Percentiles rank a stretch among this genome's conserved stretches.
Evolutionary conservation across 2,113 vertebrate genomes (phyloP).

Genomic region (rabbit (Oryctolagus cuniculus)): DNA sequence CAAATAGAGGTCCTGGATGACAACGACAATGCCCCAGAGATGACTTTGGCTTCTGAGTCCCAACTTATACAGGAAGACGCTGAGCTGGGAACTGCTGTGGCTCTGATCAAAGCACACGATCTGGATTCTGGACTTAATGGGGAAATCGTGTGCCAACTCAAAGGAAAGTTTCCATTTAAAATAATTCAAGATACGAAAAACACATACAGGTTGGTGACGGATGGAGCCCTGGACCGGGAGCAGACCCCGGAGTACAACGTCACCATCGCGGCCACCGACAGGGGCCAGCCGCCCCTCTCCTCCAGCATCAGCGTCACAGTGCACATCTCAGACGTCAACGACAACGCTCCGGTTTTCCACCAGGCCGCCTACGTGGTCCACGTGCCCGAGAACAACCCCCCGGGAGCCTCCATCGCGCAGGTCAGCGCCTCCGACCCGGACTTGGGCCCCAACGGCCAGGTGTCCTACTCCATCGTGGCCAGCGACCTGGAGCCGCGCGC

Average conservation of each 20-base stretch:
- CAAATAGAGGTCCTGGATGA: conserved; percentile 74
- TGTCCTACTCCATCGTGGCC: conserved; percentile 84
- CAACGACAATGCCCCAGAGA: conserved; percentile 84
- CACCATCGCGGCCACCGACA: conserved; percentile 87
- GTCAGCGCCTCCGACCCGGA: too few species aligned
- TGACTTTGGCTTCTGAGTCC: conserved; percentile 74
- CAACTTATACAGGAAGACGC: conserved; percentile 76
- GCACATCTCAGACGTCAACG: too few species aligned
- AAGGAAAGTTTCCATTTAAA: conserved; percentile 68
- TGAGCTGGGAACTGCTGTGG: conserved; percentile 64
- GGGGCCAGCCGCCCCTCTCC: conserved; percentile 77
- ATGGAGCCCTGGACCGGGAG: conserved; percentile 86
- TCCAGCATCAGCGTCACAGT: conserved; percentile 77
- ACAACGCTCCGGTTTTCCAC: too few species aligned
- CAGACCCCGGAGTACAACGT: conserved; percentile 85
- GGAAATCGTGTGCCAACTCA: conserved; percentile 70
- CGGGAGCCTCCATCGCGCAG: too few species aligned
- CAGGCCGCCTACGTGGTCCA: too few species aligned
- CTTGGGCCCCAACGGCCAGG: conserved; percentile 71
- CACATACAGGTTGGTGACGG: conserved; percentile 75
- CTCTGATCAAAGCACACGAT: conserved; percentile 78
- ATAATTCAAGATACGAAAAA: conserved; percentile 76
- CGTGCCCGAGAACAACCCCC: too few species aligned
- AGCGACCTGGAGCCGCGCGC: not conserved
- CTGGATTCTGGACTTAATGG: conserved; percentile 78